Percentiles rank a stretch among this genome's conserved stretches.
These are phyloP conservation scores for Alligator sinensis DNA, from an alignment of 2,113 vertebrate genomes.

Conservation along the genomic window DNA sequence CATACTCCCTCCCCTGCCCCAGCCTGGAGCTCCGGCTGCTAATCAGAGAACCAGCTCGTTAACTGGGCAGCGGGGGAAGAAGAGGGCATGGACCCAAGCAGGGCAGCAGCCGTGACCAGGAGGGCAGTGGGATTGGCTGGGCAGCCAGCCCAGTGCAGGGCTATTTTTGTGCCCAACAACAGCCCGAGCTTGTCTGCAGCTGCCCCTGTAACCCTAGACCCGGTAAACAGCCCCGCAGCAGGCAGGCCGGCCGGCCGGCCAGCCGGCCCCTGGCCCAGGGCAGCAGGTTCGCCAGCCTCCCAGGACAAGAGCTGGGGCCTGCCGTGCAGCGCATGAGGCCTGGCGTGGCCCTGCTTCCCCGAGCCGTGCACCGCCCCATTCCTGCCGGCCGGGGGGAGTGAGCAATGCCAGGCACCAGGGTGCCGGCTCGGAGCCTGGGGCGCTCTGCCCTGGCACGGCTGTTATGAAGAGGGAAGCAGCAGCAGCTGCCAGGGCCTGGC, in stretches of 20 bases:
- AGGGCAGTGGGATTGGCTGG: not conserved
- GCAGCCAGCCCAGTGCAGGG: not conserved
- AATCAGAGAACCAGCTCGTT: not conserved
- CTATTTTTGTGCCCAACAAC: constrained; percentile 36
- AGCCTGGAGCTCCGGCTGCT: not conserved
- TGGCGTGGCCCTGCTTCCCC: not conserved
- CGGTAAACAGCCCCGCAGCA: constrained; percentile 49
- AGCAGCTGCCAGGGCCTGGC: not conserved
- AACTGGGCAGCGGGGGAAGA: not conserved
- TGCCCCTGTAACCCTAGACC: constrained; percentile 63
- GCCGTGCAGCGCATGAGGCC: too few species aligned
- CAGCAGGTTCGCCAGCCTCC: constrained; percentile 24
- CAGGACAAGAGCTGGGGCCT: not conserved
- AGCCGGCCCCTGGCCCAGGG: not conserved
- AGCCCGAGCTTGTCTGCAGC: constrained; percentile 51
- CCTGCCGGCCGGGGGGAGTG: too few species aligned
- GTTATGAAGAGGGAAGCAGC: rapidly evolving
- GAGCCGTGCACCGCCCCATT: not conserved
- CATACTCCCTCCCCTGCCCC: not conserved
- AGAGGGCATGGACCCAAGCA: constrained; percentile 19
- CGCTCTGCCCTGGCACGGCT: not conserved
- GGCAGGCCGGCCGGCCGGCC: constrained; percentile 25
- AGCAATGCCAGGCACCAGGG: not conserved
- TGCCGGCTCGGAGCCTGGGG: not conserved
- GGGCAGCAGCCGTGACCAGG: constrained; percentile 2